These are phyloP conservation scores for Panagrolaimus sp. DNA, from an alignment of 1,140 invertebrate species.

Conservation along the genomic window DNA sequence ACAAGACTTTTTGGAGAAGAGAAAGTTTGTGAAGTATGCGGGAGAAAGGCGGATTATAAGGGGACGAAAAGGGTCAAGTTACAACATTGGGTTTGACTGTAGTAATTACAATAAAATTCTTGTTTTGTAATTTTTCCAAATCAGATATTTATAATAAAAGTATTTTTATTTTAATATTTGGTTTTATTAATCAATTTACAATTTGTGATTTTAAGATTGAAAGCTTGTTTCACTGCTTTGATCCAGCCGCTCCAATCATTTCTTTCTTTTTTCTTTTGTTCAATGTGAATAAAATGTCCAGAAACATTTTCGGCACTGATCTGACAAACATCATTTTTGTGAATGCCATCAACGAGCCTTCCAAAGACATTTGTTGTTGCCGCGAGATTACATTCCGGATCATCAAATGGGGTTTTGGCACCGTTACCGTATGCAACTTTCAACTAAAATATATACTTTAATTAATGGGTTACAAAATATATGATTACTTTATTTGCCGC, in stretches of 20 bases:
- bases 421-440: background rate
- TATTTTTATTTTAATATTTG: background rate
- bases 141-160: too few species aligned
- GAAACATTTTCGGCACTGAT: conserved; percentile 24
- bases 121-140: too few species aligned
- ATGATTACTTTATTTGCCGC: conserved; percentile 34
- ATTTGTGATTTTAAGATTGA: conserved; percentile 16
- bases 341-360: conserved; percentile 35
- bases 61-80: too few species aligned
- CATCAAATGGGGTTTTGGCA: conserved; percentile 30
- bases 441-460: conserved; percentile 1
- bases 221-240: conserved; percentile 24
- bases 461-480: background rate
- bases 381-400: conserved; percentile 26
- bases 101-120: too few species aligned
- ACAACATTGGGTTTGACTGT: too few species aligned
- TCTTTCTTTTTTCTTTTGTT: conserved; percentile 31
- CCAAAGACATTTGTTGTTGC: conserved; percentile 42
- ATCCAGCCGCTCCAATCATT: conserved; percentile 33
- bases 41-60: too few species aligned
- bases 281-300: conserved; percentile 38
- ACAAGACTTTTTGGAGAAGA: too few species aligned
- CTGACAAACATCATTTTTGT: conserved; percentile 24
- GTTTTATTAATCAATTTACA: conserved; percentile 21
- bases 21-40: too few species aligned